Conservation (phyloP, 2,113 vertebrate species). For the Cebidichthys violaceus region DNA sequence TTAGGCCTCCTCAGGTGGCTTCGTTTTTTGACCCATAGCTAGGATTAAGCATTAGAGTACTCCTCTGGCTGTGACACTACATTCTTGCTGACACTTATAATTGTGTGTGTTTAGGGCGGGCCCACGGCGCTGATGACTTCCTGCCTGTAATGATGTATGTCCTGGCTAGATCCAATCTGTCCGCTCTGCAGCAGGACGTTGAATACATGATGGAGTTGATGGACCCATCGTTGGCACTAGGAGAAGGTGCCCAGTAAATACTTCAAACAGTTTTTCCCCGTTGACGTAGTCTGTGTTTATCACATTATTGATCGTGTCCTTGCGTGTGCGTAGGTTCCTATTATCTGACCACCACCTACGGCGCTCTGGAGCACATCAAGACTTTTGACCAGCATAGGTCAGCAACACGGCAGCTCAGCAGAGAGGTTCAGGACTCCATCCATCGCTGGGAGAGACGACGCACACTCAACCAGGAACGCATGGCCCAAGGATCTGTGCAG, state of each 20-base stretch:
- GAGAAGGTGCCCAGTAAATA: slow-evolving; percentile 86
- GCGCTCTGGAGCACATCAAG: slow-evolving; percentile 95
- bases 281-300: neutral
- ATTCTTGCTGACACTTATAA: neutral
- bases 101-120: slow-evolving; percentile 84
- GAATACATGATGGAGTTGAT: slow-evolving; percentile 99
- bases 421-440: slow-evolving; percentile 97
- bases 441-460: slow-evolving; percentile 95
- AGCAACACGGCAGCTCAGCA: slow-evolving; percentile 90
- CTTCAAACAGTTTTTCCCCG: too few species aligned
- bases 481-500: slow-evolving; percentile 89
- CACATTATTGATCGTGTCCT: neutral
- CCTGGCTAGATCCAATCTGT: slow-evolving; percentile 91
- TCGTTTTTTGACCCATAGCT: neutral
- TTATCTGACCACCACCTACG: slow-evolving; percentile 96
- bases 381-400: slow-evolving; percentile 92
- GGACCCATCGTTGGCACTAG: slow-evolving; percentile 94
- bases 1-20: neutral
- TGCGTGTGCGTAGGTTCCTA: slow-evolving; percentile 88
- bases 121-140: slow-evolving; percentile 95
- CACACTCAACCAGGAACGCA: slow-evolving; percentile 91
- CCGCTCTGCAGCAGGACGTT: slow-evolving; percentile 89
- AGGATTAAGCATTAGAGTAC: neutral
- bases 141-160: slow-evolving; percentile 98
- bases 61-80: too few species aligned